Conservation (phyloP, 1,140 invertebrate genomes). For the Ceratina calcarata region DNA sequence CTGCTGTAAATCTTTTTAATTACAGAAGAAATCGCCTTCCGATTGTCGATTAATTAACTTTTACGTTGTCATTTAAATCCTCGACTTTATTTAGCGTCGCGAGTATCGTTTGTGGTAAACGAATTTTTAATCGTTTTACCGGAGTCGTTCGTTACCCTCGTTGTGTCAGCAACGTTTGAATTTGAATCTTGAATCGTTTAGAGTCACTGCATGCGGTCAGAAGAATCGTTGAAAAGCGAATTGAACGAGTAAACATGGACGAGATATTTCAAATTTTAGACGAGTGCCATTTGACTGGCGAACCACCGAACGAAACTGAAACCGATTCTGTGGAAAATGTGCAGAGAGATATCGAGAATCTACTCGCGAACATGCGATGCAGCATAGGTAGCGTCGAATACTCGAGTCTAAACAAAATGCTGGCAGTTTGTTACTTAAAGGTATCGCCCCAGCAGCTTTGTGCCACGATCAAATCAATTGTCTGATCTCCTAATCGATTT, state of each 20-base stretch:
- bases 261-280: slow-evolving; percentile 50
- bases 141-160: neutral
- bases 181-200: slow-evolving; percentile 9
- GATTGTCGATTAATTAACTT: too few relatives aligned
- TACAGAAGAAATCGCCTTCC: too few relatives aligned
- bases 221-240: neutral
- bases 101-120: too few relatives aligned
- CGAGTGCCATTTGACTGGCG: slow-evolving; percentile 12
- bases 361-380: slow-evolving; percentile 35
- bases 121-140: too few relatives aligned
- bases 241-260: slow-evolving; percentile 21
- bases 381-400: slow-evolving; percentile 65
- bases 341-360: slow-evolving; percentile 39
- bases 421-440: slow-evolving; percentile 68
- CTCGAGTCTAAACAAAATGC: slow-evolving; percentile 68
- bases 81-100: too few relatives aligned
- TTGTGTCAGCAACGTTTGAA: neutral
- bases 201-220: too few relatives aligned
- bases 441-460: slow-evolving; percentile 51
- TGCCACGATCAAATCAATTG: neutral
- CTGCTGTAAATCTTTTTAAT: too few relatives aligned
- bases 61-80: too few relatives aligned
- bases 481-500: neutral
- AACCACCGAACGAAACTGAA: neutral
- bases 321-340: slow-evolving; percentile 42